Percentiles rank a stretch among this genome's conserved stretches.
Evolutionary conservation across 2,888 invertebrate species (phyloP).

Genomic region (Cordilura impudica): DNA sequence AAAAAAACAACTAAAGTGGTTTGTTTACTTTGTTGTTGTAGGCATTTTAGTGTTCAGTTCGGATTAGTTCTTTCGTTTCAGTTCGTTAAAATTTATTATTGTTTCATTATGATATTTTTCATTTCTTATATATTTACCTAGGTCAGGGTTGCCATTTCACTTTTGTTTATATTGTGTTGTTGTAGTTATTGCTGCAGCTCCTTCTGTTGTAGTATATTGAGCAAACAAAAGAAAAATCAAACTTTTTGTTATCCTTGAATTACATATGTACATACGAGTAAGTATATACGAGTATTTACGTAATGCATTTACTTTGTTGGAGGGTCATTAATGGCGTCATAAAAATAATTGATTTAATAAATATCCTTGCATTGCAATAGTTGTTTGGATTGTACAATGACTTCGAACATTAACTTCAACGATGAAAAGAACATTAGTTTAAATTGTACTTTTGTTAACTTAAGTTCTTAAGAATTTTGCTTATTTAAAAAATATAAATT

Average conservation of each 20-base stretch:
- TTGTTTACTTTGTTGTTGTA: constrained; percentile 49
- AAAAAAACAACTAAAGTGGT: constrained; percentile 48
- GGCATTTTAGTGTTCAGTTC: constrained; percentile 21
- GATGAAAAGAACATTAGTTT: too few relatives aligned
- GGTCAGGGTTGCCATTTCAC: constrained; percentile 51
- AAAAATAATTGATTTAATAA: not conserved
- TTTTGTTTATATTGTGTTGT: not conserved
- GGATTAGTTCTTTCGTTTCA: constrained; percentile 56
- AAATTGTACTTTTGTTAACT: too few relatives aligned
- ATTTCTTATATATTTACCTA: constrained; percentile 53
- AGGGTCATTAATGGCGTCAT: constrained; percentile 1
- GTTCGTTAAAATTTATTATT: constrained; percentile 62
- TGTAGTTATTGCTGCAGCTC: not conserved
- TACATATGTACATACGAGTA: too few relatives aligned
- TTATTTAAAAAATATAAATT: too few relatives aligned
- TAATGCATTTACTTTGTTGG: too few relatives aligned
- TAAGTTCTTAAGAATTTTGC: too few relatives aligned
- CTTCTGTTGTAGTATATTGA: not conserved
- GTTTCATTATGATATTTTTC: constrained; percentile 60
- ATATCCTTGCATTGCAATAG: not conserved
- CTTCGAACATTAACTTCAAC: too few relatives aligned
- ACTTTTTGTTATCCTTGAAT: not conserved
- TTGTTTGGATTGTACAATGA: too few relatives aligned
- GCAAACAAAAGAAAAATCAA: not conserved
- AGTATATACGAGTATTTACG: too few relatives aligned